Evolutionary conservation across 2,888 invertebrate genomes (phyloP), one percentile per base, ranked within the genome.

Genomic region (Hypselothyrea guttata): DNA sequence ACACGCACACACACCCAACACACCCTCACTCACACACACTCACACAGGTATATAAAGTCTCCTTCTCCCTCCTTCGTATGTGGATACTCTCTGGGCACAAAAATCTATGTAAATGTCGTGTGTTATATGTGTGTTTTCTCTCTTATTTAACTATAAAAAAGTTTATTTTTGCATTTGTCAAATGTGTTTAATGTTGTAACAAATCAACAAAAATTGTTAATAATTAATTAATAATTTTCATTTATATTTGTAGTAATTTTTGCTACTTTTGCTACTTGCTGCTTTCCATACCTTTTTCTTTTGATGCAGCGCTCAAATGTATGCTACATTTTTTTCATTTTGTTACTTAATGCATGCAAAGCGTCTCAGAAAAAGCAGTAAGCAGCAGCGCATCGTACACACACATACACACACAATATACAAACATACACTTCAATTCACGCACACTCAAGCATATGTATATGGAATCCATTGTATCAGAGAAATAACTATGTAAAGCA

Each of bases 401-500:
- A 13, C 33, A 33, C 15, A 58, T 58, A 62, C 34, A 44, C 46
- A 38, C 33, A 45, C 31, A 37, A 52, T 7, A 42, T 22, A 47
- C 40, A 34, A 9, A 47, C 45, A 9, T 2, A 9, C 45, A 44
- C 41, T 46, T 34, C 44, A 44, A 61, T 40, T 16, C 27, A 34
- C 27, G 18, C 33, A 51, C 44, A 48, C 33, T 30, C 30, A 34
- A 22, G 12, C 64, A 60, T 62, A 83, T 84, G 75, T 82, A 81
- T 82, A 82, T 79, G 85, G 79, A 82, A 79, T 84, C 79, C 84
- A 82, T 41, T 53, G 60, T 78, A 78, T 37, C 31, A 49, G 8
- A 40, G 79, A 2, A 22, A 22, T 22, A 77, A 73, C 70, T 59
- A 54, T 65, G 62, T 44, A 46, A 58, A 57, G 44, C 46, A 53